Base-by-base conservation (phyloP, 64 coral and sea anemone genomes). In the Acropora tenuis region DNA sequence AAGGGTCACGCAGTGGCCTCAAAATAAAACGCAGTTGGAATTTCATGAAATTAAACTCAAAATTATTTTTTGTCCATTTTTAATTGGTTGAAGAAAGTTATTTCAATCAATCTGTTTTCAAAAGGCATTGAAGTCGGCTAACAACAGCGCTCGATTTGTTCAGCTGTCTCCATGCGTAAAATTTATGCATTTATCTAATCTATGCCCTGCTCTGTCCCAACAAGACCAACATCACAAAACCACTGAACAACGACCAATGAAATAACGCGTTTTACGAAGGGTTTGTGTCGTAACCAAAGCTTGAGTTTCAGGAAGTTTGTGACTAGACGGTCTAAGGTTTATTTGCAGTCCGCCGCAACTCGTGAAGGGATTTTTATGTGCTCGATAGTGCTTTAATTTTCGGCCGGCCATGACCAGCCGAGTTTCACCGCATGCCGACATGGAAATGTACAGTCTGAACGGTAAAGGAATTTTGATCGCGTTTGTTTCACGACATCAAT, bases 221-320 rank as follows among this genome's bases (percentile, higher is more conserved):
- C 71, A 44, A 69, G 9, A 67, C 3, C 5, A 10, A 15, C 43
- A 69, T 16, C 19, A 67, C 17, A 69, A 84, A 84, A 11, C 49
- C 30, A n/a, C 43, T 48, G 18, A 18, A 2, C 17, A 11, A 15
- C 0, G 65, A 41, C 82, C 82, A 84, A 84, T 84, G 44, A 84
- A 47, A 68, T 84, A 18, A 19, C 4, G 16, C 46, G 82, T 52
- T 84, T 18, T 84, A 84, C 19, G 12, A 43, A 17, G 6, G 80
- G 30, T 17, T 0, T 40, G 30, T 61, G 18, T 78, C 5, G 47
- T 47, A 18, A 55, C 52, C 52, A 55, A 55, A 55, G 20, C 40
- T 83, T 41, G 41, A 43, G 41, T 83, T 83, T 83, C 80, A 83
- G 80, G 80, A 83, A 83, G 80, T 66, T 30, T 5, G n/a, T 1